Conservation (phyloP, 2,888 invertebrate genomes). For the Thyatira batis region DNA sequence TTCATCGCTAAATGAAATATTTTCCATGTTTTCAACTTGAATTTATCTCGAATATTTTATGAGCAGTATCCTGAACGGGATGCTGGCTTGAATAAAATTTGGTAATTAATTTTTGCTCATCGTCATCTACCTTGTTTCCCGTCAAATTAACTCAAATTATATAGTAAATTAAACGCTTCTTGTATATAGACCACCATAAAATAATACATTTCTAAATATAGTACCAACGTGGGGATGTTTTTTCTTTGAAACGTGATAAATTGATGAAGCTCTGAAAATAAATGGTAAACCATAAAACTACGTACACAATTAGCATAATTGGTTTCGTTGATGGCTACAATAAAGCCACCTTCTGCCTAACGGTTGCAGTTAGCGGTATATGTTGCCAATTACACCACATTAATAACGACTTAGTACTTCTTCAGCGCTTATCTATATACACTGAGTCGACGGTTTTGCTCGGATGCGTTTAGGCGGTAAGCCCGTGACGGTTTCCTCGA, state of each 20-base stretch:
- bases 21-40: slow-evolving; percentile 30
- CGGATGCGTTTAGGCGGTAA: background rate
- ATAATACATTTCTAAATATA: too few relatives aligned
- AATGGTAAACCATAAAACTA: background rate
- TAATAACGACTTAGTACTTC: background rate
- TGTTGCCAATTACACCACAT: background rate
- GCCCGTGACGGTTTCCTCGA: background rate
- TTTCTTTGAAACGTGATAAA: too few relatives aligned
- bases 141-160: too few relatives aligned
- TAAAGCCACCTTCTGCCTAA: background rate
- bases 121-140: too few relatives aligned
- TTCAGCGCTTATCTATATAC: background rate
- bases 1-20: slow-evolving; percentile 39
- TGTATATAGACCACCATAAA: too few relatives aligned
- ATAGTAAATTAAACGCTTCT: too few relatives aligned
- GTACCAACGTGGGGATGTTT: too few relatives aligned
- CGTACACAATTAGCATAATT: background rate
- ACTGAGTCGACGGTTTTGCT: background rate
- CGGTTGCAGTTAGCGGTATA: background rate
- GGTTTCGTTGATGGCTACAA: background rate
- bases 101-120: background rate
- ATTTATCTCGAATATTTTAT: slow-evolving; percentile 17
- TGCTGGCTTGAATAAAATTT: background rate
- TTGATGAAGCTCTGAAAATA: background rate
- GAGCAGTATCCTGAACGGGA: background rate